phyloP scores from a whole-genome alignment of 2,113 vertebrate genomes.

The Aleadryas rufinucha region DNA sequence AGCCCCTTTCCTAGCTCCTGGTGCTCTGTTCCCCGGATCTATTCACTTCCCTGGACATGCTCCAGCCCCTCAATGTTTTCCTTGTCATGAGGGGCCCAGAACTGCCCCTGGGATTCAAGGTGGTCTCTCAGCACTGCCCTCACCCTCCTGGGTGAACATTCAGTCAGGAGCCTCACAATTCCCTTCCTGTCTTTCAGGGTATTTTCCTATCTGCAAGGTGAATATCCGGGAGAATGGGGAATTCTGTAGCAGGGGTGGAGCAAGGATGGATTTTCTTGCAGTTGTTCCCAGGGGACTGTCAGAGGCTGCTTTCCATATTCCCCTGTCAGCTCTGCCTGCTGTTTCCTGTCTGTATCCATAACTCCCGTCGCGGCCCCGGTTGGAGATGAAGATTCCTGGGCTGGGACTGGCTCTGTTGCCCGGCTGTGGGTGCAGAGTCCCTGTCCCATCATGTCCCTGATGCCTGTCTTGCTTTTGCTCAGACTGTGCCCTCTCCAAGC shows the following conservation, averaged over 20 bases:
- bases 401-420: neutral
- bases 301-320: neutral
- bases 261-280: neutral
- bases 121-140: neutral
- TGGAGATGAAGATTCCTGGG: neutral
- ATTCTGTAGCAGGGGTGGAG: neutral
- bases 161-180: neutral
- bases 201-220: neutral
- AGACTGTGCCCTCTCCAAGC: slow-evolving; percentile 24
- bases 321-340: neutral
- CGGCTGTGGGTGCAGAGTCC: neutral
- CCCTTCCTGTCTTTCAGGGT: neutral
- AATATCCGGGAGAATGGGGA: neutral
- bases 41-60: neutral
- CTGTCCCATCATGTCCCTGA: neutral
- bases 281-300: neutral
- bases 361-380: accelerated
- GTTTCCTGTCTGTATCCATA: neutral
- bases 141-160: accelerated
- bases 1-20: neutral
- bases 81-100: neutral
- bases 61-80: neutral
- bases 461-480: neutral
- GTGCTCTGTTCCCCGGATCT: neutral
- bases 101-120: neutral